phyloP scores from a whole-genome alignment of 2,888 invertebrate genomes.

The Thymelicus acteon region DNA sequence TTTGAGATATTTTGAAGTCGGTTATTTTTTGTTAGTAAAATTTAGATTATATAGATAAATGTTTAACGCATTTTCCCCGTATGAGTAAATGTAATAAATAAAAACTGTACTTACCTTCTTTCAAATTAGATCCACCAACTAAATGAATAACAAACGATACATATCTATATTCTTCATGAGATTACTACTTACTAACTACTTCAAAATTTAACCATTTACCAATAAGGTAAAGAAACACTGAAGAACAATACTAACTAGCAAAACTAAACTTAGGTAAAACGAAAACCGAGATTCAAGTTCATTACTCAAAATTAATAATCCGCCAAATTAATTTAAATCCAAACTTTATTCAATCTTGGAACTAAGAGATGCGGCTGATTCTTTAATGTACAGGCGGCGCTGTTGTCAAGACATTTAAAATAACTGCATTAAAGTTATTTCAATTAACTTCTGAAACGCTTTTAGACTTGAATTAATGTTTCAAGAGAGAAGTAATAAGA shows the following conservation, averaged over 20 bases:
- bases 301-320: slow-evolving; percentile 82
- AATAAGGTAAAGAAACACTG: neutral
- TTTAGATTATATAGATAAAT: no score
- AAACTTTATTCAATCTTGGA: slow-evolving; percentile 71
- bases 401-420: slow-evolving; percentile 53
- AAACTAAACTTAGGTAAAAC: slow-evolving; percentile 32
- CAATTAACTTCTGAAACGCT: slow-evolving; percentile 9
- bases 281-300: slow-evolving; percentile 62
- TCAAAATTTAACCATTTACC: no score
- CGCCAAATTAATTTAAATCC: slow-evolving; percentile 78
- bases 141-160: no score
- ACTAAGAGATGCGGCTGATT: slow-evolving; percentile 56
- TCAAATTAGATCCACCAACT: no score
- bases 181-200: no score
- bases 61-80: no score
- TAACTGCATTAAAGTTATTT: slow-evolving; percentile 24
- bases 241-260: neutral
- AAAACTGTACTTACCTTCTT: no score
- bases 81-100: no score
- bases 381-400: slow-evolving; percentile 62
- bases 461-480: neutral
- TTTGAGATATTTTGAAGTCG: no score
- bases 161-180: no score
- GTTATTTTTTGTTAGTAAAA: no score
- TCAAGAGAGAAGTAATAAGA: neutral